Percentiles rank a stretch among this genome's conserved stretches.
phyloP scores from a whole-genome alignment of 2,797 vertebrate genomes.

The Gadopsis marmoratus region DNA sequence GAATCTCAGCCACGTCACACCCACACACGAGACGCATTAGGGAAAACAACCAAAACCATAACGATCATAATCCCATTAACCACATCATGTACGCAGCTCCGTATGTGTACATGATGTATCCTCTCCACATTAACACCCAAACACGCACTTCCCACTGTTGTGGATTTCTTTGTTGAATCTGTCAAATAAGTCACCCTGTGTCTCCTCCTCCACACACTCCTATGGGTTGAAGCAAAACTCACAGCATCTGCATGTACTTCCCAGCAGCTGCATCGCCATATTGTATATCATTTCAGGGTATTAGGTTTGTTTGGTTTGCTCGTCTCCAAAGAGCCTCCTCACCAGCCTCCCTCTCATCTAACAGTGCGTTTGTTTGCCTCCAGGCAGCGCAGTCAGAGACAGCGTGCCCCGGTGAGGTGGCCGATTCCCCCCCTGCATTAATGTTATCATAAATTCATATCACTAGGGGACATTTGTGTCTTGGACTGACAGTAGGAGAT shows the following conservation, averaged over 20 bases:
- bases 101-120: neutral
- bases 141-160: conserved; percentile 5
- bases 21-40: no score
- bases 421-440: conserved; percentile 43
- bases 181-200: no score
- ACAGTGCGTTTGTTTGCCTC: conserved; percentile 46
- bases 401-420: conserved; percentile 30
- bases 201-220: conserved; percentile 10
- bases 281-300: conserved; percentile 42
- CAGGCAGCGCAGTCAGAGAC: conserved; percentile 42
- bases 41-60: no score
- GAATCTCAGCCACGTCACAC: no score
- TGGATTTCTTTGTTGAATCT: no score
- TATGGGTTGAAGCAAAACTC: conserved; percentile 9
- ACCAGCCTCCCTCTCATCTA: conserved; percentile 24
- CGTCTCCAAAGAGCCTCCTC: conserved; percentile 17
- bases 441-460: conserved; percentile 63
- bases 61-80: conserved; percentile 14
- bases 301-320: conserved; percentile 32
- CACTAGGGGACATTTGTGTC: conserved; percentile 61
- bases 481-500: conserved; percentile 52
- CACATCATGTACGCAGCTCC: neutral
- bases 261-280: conserved; percentile 29
- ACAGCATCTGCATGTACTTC: conserved; percentile 43
- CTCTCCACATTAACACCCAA: conserved; percentile 11